These are phyloP conservation scores for Theocolax elegans DNA, from an alignment of 1,140 invertebrate species.

Conservation along the genomic window DNA sequence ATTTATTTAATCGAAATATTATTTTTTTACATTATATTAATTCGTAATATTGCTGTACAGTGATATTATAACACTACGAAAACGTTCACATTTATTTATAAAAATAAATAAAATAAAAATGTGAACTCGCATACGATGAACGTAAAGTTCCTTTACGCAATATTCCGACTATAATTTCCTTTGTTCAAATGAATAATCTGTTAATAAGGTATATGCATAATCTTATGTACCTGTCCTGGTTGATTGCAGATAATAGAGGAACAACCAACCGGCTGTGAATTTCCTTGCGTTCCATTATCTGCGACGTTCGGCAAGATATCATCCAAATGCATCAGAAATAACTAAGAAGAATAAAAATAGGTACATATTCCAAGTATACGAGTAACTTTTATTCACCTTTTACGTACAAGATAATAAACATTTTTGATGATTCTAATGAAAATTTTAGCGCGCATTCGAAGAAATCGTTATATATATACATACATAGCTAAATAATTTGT, in stretches of 20 bases:
- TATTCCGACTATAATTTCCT: slow-evolving; percentile 3
- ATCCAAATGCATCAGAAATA: slow-evolving; percentile 86
- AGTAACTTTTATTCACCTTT: too few relatives aligned
- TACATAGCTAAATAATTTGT: too few relatives aligned
- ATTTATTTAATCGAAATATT: not conserved
- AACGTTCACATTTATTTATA: too few relatives aligned
- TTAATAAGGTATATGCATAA: not conserved
- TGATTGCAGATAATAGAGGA: slow-evolving; percentile 80
- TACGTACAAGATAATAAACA: too few relatives aligned
- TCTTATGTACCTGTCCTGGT: slow-evolving; percentile 65
- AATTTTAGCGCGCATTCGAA: too few relatives aligned
- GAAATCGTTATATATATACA: too few relatives aligned
- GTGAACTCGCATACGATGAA: too few relatives aligned
- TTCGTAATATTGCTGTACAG: not conserved
- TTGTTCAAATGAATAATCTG: slow-evolving; percentile 4
- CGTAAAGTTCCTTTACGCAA: too few relatives aligned
- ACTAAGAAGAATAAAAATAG: too few relatives aligned
- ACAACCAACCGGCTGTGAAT: slow-evolving; percentile 78
- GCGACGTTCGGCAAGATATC: slow-evolving; percentile 77
- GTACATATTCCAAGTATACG: too few relatives aligned
- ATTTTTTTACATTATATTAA: not conserved
- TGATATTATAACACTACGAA: too few relatives aligned
- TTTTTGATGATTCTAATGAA: too few relatives aligned
- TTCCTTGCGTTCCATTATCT: slow-evolving; percentile 59
- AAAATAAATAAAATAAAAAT: not conserved